Base-by-base conservation (phyloP, 2,888 invertebrate species). In the Coremacera marginata region DNA sequence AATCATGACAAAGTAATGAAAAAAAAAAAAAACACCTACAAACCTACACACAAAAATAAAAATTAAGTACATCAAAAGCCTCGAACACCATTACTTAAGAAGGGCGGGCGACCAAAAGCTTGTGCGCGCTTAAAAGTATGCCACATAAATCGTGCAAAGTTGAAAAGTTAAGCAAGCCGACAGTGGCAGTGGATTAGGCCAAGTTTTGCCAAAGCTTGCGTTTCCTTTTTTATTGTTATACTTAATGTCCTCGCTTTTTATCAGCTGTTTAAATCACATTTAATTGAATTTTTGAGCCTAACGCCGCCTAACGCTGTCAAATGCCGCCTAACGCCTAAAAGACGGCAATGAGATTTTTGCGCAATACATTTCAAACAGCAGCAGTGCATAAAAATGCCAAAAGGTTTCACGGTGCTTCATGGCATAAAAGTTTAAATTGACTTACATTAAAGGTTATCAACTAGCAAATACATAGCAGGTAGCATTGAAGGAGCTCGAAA, bases 131-230 rank as follows among this genome's bases (percentile, higher is more conserved):
- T 27, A 49, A 63, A 73, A 73, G 63, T 73, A 62, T 65, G 19
- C 63, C 27, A 73, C 73, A 73, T 73, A 73, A 73, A 73, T 73
- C 65, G 27, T 19, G 44, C 14, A 73, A 73, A 73, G 73, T 73
- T 73, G 49, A 63, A 51, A 73, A 73, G 63, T 73, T 73, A 63
- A 44, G 67, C 67, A 60, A 9, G 25, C 3, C 44, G 14, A 11
- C 44, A 44, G 44, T 44, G 44, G 44, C 44, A 44, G 44, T 44
- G 44, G 44, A 44, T 44, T 44, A 44, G 44, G 44, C 44, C 44
- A 44, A 44, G 44, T 44, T 44, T 14, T 44, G 44, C 44, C 14
- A 44, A 44, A 44, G 44, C 44, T 44, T 11, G 1, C 44, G 11
- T 44, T 44, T 8, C 57, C 57, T 25, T 27, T 25, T 22, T 27